Conservation (phyloP, 1,140 invertebrate genomes). For the Propsilocerus akamusi region DNA sequence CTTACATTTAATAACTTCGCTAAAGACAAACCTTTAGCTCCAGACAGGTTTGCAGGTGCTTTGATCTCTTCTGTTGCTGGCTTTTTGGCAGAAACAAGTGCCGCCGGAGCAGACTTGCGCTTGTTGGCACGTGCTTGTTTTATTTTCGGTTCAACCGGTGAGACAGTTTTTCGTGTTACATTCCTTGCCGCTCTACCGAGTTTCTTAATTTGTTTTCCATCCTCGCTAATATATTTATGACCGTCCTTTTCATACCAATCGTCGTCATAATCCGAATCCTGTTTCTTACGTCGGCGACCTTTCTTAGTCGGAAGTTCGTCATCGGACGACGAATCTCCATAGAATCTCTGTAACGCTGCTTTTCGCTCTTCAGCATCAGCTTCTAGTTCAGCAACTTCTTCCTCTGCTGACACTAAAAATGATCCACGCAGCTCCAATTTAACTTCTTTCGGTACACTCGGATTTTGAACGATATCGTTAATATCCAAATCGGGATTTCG, state of each 20-base stretch:
- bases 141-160: too few relatives aligned
- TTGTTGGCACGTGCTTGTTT: too few relatives aligned
- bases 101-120: too few relatives aligned
- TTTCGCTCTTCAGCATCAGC: neutral
- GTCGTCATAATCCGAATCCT: constrained; percentile 22
- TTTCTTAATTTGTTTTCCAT: neutral
- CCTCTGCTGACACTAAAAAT: constrained; percentile 14
- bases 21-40: neutral
- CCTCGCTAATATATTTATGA: neutral
- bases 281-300: constrained; percentile 16
- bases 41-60: neutral
- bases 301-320: constrained; percentile 14
- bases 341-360: neutral
- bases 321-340: constrained; percentile 8
- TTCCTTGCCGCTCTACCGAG: neutral
- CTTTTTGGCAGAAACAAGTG: neutral
- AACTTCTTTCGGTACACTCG: constrained; percentile 22
- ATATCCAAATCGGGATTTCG: constrained; percentile 24
- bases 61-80: neutral
- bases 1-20: neutral
- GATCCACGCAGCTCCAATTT: constrained; percentile 22
- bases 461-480: constrained; percentile 23
- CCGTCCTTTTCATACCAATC: constrained; percentile 16
- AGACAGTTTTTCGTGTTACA: neutral
- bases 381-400: constrained; percentile 9